Evolutionary conservation across 2,888 invertebrate genomes (phyloP).

Genomic region (Horisme vitalbata): DNA sequence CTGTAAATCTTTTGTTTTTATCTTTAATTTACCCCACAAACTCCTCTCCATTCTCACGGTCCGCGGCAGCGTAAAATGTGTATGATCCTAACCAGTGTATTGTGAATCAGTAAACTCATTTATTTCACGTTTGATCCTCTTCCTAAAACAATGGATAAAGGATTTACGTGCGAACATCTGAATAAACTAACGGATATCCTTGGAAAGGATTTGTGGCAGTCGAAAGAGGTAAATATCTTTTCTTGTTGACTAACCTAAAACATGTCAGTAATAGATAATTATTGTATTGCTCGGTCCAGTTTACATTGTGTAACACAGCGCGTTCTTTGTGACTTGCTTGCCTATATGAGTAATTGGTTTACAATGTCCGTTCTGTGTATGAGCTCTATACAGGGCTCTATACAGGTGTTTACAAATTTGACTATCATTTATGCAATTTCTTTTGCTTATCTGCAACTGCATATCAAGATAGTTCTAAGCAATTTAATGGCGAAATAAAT

Average conservation of each 20-base stretch:
- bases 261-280: constrained; percentile 56
- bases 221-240: constrained; percentile 64
- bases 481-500: too few relatives aligned
- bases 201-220: constrained; percentile 71
- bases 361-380: constrained; percentile 8
- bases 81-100: constrained; percentile 59
- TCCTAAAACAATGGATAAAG: constrained; percentile 66
- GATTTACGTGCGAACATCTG: constrained; percentile 76
- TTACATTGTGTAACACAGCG: constrained; percentile 59
- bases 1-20: constrained; percentile 41
- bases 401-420: constrained; percentile 19
- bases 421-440: constrained; percentile 21
- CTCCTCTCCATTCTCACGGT: constrained; percentile 40
- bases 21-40: constrained; percentile 40
- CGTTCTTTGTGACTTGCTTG: constrained; percentile 27
- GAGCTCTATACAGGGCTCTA: background rate
- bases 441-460: constrained; percentile 3
- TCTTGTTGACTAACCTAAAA: constrained; percentile 67
- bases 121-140: constrained; percentile 53
- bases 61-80: constrained; percentile 54
- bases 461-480: constrained; percentile 3
- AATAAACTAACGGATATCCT: constrained; percentile 68
- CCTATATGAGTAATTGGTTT: constrained; percentile 17
- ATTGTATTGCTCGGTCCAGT: constrained; percentile 53
- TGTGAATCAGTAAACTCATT: constrained; percentile 55